Evolutionary conservation across 2,113 vertebrate genomes (phyloP).

Genomic region (Lota lota): DNA sequence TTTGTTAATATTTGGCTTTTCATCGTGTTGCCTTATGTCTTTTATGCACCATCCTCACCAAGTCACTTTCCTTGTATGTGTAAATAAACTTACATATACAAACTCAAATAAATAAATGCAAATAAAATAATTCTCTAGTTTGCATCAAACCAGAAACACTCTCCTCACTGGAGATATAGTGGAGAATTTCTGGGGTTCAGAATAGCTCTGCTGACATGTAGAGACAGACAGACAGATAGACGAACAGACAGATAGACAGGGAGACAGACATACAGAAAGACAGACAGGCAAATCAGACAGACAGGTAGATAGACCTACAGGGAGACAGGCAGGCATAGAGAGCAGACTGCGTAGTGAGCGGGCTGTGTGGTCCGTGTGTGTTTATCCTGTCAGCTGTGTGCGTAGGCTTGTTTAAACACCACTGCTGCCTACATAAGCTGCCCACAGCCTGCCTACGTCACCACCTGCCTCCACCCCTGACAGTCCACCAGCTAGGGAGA

Average conservation of each 20-base stretch:
- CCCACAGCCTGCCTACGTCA: constrained; percentile 58
- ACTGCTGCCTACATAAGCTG: constrained; percentile 56
- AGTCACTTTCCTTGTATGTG: too few relatives aligned
- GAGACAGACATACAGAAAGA: background rate
- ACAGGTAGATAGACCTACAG: constrained; percentile 1
- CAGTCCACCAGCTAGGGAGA: background rate
- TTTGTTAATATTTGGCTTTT: too few relatives aligned
- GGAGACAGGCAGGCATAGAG: background rate
- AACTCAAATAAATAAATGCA: too few relatives aligned
- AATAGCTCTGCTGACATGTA: too few relatives aligned
- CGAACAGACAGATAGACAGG: background rate
- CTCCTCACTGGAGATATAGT: too few relatives aligned
- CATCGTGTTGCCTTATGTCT: too few relatives aligned
- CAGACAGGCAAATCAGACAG: constrained; percentile 5
- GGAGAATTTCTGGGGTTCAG: too few relatives aligned
- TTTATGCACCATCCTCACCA: too few relatives aligned
- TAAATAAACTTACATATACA: too few relatives aligned
- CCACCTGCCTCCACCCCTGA: constrained; percentile 35
- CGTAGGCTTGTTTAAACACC: constrained; percentile 69
- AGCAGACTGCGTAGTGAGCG: constrained; percentile 14
- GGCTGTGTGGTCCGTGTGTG: constrained; percentile 73
- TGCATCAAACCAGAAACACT: constrained; percentile 38
- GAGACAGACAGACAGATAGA: background rate
- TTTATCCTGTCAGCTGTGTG: constrained; percentile 62
- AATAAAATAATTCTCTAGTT: constrained; percentile 46